Evolutionary conservation across 2,113 vertebrate genomes (phyloP), one percentile per base, ranked within the genome.

Genomic region (Notarius lentiginosus): DNA sequence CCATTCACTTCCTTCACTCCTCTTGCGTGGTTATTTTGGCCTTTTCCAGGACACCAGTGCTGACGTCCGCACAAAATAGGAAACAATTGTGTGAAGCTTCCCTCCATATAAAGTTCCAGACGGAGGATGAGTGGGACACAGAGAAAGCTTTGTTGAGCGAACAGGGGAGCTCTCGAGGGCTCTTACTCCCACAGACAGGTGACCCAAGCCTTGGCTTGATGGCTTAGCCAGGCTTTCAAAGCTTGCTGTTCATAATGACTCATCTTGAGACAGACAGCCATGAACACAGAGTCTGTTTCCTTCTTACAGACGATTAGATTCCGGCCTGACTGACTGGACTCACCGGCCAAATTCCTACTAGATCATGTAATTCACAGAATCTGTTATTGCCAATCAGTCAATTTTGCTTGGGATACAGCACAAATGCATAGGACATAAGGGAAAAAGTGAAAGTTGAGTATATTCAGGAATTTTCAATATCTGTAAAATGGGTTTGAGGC

Each of bases 201-300:
- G 94, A 95, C 93, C 77, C 77, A 92, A 58, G 93, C 91, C 90
- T 90, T 91, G 91, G 92, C 93, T 41, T 90, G 88, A 92, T 91
- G 94, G 93, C 95, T 95, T 94, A 92, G 92, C 92, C 94, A 88
- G 84, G 79, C 95, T 93, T 93, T 94, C 93, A 93, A 93, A 93
- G 93, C 92, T 91, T 88, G 92, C 89, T 89, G 91, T 93, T 86
- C 41, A 90, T 92, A 89, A 82, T 95, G 94, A 96, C 92, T 94
- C 94, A 93, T 49, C 0, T 84, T 85, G 89, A 93, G 91, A 93
- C 92, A 94, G 94, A 92, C 84, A 83, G 82, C 15, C 15, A 61
- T 92, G 91, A 84, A 88, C 87, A 92, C 86, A 93, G 92, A 89
- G 81, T 91, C 84, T 92, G 94, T 90, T 94, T 96, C 94, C 92